Evolutionary conservation across 2,797 vertebrate genomes (phyloP).

Genomic region (Cuculus canorus): DNA sequence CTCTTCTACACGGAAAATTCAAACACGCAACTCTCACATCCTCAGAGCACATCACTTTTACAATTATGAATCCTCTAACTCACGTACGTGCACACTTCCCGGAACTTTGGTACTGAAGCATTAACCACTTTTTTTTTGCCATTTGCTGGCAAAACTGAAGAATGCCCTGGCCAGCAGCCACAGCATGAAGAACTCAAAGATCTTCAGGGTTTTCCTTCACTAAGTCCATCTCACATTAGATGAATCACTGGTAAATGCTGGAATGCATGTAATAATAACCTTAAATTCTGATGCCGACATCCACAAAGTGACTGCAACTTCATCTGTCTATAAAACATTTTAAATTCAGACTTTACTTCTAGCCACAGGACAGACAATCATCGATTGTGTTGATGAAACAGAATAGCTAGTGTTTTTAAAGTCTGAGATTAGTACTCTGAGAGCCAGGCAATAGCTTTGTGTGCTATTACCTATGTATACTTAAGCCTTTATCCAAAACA

Average conservation of each 20-base stretch:
- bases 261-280: background rate
- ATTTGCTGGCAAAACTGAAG: background rate
- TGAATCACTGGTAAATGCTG: background rate
- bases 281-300: background rate
- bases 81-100: fast-evolving
- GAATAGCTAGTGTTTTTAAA: constrained; percentile 4
- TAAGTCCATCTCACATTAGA: background rate
- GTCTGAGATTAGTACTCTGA: background rate
- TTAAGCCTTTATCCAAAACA: background rate
- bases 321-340: background rate
- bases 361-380: background rate
- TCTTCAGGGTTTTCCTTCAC: background rate
- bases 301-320: background rate
- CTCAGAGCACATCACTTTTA: background rate
- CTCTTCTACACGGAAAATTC: background rate
- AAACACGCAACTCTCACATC: background rate
- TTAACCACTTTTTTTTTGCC: too few species aligned
- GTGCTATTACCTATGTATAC: background rate
- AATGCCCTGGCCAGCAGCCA: fast-evolving
- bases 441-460: background rate
- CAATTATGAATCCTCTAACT: background rate
- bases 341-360: constrained; percentile 1
- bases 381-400: constrained; percentile 17
- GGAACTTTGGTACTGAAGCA: background rate
- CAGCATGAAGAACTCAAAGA: background rate